Base-by-base conservation (phyloP, 2,888 invertebrate genomes). In the Pachymerium ferrugineum region DNA sequence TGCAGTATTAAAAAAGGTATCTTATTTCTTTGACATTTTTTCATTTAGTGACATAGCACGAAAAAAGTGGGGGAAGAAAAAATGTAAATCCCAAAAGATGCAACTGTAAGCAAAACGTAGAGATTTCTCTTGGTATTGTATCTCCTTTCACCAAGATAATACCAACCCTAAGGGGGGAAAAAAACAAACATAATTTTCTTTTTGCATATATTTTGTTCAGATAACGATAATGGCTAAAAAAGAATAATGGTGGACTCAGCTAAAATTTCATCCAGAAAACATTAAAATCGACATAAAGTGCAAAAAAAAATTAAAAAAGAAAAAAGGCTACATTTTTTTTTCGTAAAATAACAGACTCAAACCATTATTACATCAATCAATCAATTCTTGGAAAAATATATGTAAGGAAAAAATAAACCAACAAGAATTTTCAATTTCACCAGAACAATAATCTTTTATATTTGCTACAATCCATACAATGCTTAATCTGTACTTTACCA, bases 401-500 rank as follows among this genome's bases (percentile, higher is more conserved):
- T 14, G 2, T 8, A 38, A 38, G 16, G 16, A 12, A 38, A 38
- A 38, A 38, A 38, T n/a, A 4, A 38, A 38, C 3, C 14, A 6
- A 47, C 47, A 47, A 47, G 47, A 47, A 47, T 47, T 47, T 47
- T 47, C 47, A 47, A 47, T 47, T 47, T 47, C 47, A 47, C 22
- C 19, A 47, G 47, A 19, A 22, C 47, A 47, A 47, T 14, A 16
- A 47, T 16, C 22, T 47, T 38, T 38, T 38, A 47, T 19, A 47
- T 47, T 47, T 14, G 14, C 47, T 47, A 22, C 22, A 22, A 22
- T 47, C 16, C 22, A 47, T 47, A 19, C 16, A 6, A 14, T n/a
- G n/a, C n/a, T n/a, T n/a, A n/a, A n/a, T n/a, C 47, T 19, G 47
- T 22, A 47, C 47, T 47, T 47, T 16, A 47, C 16, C 47, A 16